phyloP scores from a whole-genome alignment of 2,113 vertebrate genomes.

The Vimba vimba region DNA sequence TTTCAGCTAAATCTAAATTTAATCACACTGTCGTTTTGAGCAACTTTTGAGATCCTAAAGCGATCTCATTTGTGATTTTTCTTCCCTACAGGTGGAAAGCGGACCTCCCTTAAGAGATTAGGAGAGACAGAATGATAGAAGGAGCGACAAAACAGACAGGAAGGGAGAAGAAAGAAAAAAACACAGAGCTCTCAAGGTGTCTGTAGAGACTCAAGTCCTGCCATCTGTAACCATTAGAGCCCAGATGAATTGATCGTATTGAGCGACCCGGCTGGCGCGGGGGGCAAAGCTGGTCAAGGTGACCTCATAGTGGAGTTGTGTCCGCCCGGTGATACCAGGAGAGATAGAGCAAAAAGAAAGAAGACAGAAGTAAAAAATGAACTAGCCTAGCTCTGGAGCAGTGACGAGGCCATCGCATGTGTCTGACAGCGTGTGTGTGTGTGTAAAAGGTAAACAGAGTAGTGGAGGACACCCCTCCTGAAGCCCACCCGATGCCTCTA shows the following conservation, averaged over 20 bases:
- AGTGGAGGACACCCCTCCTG: constrained; percentile 71
- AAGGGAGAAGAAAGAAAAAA: constrained; percentile 44
- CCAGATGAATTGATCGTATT: constrained; percentile 62
- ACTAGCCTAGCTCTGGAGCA: constrained; percentile 13
- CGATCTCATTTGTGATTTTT: neutral
- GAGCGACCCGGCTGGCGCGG: constrained; percentile 55
- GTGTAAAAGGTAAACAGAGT: constrained; percentile 55
- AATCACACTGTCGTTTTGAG: neutral
- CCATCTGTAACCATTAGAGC: constrained; percentile 65
- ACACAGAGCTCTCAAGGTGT: constrained; percentile 47
- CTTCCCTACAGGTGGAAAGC: constrained; percentile 15
- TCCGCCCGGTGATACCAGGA: constrained; percentile 40
- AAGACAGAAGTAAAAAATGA: constrained; percentile 5
- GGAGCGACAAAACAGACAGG: constrained; percentile 33
- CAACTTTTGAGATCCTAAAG: neutral
- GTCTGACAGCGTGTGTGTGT: constrained; percentile 32
- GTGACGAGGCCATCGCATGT: constrained; percentile 12
- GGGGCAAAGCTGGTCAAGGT: constrained; percentile 59
- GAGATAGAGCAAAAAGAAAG: constrained; percentile 31
- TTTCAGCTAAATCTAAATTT: neutral
- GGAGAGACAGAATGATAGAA: constrained; percentile 33
- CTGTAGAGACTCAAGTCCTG: constrained; percentile 57
- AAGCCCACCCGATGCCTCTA: constrained; percentile 66
- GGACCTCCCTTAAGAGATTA: constrained; percentile 15
- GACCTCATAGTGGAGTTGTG: constrained; percentile 45